phyloP scores from a whole-genome alignment of 2,113 vertebrate species.

The Phalacrocorax aristotelis region DNA sequence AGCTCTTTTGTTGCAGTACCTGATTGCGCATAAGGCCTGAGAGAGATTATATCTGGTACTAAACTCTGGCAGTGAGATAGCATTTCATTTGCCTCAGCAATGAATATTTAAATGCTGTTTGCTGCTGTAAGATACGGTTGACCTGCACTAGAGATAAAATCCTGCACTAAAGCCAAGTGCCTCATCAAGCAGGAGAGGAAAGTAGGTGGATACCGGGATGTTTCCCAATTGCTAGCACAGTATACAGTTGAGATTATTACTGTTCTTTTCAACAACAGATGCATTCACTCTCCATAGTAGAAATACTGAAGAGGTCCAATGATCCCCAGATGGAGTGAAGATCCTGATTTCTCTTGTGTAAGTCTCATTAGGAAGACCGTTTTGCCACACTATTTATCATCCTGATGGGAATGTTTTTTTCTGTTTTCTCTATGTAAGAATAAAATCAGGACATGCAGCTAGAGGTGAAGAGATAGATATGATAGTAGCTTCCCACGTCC shows the following conservation, averaged over 20 bases:
- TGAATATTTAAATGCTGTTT: not conserved
- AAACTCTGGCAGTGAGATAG: not conserved
- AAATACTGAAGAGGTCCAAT: not conserved
- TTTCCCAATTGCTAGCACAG: not conserved
- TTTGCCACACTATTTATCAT: not conserved
- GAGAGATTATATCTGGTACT: not conserved
- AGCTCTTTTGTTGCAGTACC: not conserved
- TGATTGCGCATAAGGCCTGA: not conserved
- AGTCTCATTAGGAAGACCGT: not conserved
- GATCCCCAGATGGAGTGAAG: not conserved
- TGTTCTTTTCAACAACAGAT: not conserved
- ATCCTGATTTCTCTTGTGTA: not conserved
- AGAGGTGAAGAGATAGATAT: not conserved
- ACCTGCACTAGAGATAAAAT: not conserved
- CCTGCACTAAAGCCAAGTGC: not conserved
- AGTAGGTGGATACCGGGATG: not conserved
- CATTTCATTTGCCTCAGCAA: not conserved
- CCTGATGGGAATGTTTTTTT: not conserved
- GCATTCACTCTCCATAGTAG: not conserved
- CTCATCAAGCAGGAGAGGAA: not conserved
- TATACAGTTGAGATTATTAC: not conserved
- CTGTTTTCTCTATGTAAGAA: not conserved
- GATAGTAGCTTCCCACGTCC: not conserved
- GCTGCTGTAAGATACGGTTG: not conserved
- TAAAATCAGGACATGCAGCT: not conserved